Base-by-base conservation (phyloP, 2,113 vertebrate genomes). In the Aleadryas rufinucha region DNA sequence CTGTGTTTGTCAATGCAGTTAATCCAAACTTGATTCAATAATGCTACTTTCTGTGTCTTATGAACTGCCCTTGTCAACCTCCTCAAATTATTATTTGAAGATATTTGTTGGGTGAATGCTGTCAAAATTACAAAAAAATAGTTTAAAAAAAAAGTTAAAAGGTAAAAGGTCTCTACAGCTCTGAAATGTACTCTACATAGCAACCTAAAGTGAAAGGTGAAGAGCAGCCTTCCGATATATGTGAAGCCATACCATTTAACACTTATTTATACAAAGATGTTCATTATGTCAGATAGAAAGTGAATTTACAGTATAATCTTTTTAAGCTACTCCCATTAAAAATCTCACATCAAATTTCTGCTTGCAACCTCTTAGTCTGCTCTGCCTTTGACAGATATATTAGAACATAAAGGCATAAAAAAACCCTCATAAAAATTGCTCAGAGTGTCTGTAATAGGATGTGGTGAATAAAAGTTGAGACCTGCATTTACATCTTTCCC, bases 11-110 rank as follows among this genome's bases (percentile, higher is more conserved):
- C 92, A 94, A 35, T 93, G 79, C 20, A 77, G 78, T 83, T 91
- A 94, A 90, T 80, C 68, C 54, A 95, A 91, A 37, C 19, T 72
- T 93, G 56, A 95, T 94, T 94, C 52, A 80, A 79, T 96, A 91
- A 85, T 52, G n/a, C 10, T 80, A 47, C 22, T 63, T 91, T 89
- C 42, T 74, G 54, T 31, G 89, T 79, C 13, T 88, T 59, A 77
- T 21, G 61, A 71, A 60, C 68, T 66, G 54, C 5, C n/a, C 24
- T 52, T 93, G 68, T 75, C 77, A 89, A 42, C 22, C 18, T 59
- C 26, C 41, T 64, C 7, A 39, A 78, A 77, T 53, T 52, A 23
- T 68, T 79, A 72, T 69, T 77, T 77, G 45, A 90, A 85, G 42
- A 14, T 30, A 65, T 71, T 92, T 89, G 13, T 74, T 64, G 10